Percentiles rank a stretch among this genome's conserved stretches.
These are phyloP conservation scores for Aptenodytes forsteri DNA, from an alignment of 2,113 vertebrate species.

Conservation along the genomic window DNA sequence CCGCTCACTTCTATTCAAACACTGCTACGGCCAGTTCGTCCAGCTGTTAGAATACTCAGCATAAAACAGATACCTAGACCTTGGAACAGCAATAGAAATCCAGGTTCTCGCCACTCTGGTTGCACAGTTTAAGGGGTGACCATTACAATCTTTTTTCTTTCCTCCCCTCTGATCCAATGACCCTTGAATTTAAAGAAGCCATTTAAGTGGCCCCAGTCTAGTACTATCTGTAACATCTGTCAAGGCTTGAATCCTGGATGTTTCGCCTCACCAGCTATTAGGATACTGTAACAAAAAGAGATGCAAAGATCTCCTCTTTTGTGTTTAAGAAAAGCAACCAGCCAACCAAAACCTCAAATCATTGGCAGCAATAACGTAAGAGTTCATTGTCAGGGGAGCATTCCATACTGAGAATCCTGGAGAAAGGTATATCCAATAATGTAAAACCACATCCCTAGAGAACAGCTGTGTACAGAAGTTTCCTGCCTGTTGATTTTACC, in stretches of 20 bases:
- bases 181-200: not conserved
- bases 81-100: not conserved
- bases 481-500: not conserved
- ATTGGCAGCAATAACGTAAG: not conserved
- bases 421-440: not conserved
- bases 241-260: not conserved
- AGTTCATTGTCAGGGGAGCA: not conserved
- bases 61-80: not conserved
- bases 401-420: not conserved
- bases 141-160: not conserved
- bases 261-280: not conserved
- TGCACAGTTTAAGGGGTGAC: not conserved
- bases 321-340: not conserved
- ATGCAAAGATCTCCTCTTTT: not conserved
- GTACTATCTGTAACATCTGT: not conserved
- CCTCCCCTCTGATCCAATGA: not conserved
- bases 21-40: not conserved
- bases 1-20: not conserved
- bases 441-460: not conserved
- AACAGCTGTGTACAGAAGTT: not conserved
- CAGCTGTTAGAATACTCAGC: not conserved
- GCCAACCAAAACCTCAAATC: not conserved
- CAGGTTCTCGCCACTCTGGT: not conserved
- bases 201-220: not conserved
- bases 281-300: not conserved